phyloP scores from a whole-genome alignment of 2,888 invertebrate genomes.

The Drosophila atroscutellata region DNA sequence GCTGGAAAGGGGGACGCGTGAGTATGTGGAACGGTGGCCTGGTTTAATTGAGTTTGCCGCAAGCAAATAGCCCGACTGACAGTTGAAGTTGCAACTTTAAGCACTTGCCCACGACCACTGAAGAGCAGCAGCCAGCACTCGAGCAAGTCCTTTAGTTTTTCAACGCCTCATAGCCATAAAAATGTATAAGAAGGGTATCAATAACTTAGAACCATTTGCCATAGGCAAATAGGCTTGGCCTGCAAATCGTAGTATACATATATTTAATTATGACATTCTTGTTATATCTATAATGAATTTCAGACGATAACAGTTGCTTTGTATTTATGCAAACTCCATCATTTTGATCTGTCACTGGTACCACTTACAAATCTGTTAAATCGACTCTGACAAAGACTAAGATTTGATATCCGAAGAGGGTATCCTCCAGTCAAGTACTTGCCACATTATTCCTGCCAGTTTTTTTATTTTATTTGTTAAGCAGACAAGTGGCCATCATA shows the following conservation, averaged over 20 bases:
- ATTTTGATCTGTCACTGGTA: neutral
- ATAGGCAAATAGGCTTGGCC: neutral
- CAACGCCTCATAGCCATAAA: conserved; percentile 1
- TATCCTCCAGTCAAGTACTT: neutral
- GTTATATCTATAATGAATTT: neutral
- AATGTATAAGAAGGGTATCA: conserved; percentile 4
- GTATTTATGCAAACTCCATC: neutral
- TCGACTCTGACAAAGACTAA: neutral
- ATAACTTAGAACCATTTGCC: neutral
- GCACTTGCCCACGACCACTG: conserved; percentile 42
- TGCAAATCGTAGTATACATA: neutral
- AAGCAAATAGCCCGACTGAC: conserved; percentile 57
- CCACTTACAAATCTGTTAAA: neutral
- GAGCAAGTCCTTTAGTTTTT: conserved; percentile 24
- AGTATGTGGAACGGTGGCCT: conserved; percentile 26
- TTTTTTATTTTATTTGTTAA: conserved; percentile 40
- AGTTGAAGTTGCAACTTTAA: conserved; percentile 63
- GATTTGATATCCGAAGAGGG: neutral
- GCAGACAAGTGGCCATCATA: conserved; percentile 60
- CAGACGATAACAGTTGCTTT: neutral
- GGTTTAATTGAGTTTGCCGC: conserved; percentile 61
- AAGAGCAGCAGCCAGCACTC: conserved; percentile 28
- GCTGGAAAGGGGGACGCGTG: conserved; percentile 1
- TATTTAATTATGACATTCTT: neutral
- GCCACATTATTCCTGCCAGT: neutral